Conservation (phyloP, 2,888 invertebrate species). For the Sialis lutaria region DNA sequence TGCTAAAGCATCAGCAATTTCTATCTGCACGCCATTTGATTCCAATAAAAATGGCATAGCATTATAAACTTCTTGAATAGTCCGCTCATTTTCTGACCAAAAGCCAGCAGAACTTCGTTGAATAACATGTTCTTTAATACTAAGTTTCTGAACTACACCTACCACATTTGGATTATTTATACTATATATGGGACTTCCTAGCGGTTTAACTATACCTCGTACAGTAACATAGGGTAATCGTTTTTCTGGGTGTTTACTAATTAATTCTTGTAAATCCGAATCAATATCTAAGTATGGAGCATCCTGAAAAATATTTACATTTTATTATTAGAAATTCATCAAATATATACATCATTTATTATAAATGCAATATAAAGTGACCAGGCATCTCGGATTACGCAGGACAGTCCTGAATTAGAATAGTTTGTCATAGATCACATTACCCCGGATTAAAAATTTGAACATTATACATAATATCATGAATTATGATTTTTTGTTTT, state of each 20-base stretch:
- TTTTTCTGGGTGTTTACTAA: constrained; percentile 41
- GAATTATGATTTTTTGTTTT: no score
- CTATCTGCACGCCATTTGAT: constrained; percentile 42
- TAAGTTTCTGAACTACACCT: constrained; percentile 64
- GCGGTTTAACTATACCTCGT: constrained; percentile 54
- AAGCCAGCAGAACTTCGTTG: constrained; percentile 72
- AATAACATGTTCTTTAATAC: constrained; percentile 66
- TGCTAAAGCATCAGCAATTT: constrained; percentile 56
- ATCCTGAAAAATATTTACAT: constrained; percentile 28
- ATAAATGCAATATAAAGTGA: no score
- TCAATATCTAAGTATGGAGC: constrained; percentile 55
- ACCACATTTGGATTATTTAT: constrained; percentile 52
- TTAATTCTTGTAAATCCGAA: constrained; percentile 38
- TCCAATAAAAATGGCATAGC: constrained; percentile 63
- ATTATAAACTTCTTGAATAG: constrained; percentile 62
- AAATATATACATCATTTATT: constrained; percentile 3
- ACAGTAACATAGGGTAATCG: constrained; percentile 59
- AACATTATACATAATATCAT: no score
- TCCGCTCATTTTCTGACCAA: constrained; percentile 67
- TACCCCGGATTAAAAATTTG: no score
- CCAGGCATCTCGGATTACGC: no score
- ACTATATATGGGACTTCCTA: constrained; percentile 59
- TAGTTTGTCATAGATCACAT: no score
- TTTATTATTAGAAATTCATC: background rate
- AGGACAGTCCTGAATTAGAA: no score